A percentile compares a stretch with the other conserved stretches of the same genome.
phyloP scores from a whole-genome alignment of 2,888 invertebrate species.

The Drosophila neonasuta region DNA sequence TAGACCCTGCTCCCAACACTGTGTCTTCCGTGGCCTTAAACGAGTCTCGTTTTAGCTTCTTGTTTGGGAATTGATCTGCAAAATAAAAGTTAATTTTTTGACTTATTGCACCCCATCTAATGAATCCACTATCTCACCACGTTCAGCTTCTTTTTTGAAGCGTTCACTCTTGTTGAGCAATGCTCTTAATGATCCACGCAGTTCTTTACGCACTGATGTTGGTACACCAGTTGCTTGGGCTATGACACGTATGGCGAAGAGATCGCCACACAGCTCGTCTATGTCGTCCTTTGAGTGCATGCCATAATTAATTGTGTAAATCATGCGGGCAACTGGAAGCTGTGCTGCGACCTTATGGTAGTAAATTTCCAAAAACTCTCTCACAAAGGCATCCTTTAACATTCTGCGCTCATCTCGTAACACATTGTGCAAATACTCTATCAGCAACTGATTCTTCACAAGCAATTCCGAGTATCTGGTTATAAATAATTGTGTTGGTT shows the following conservation, averaged over 20 bases:
- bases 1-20: conserved; percentile 31
- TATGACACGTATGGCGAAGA: conserved; percentile 82
- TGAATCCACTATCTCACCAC: conserved; percentile 52
- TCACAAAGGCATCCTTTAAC: conserved; percentile 91
- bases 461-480: conserved; percentile 90
- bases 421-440: conserved; percentile 95
- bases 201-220: conserved; percentile 80
- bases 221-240: conserved; percentile 82
- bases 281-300: conserved; percentile 82
- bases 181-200: conserved; percentile 80
- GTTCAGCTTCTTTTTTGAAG: conserved; percentile 77
- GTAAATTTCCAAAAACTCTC: conserved; percentile 93
- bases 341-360: conserved; percentile 88
- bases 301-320: conserved; percentile 82
- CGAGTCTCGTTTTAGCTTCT: conserved; percentile 67
- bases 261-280: conserved; percentile 82
- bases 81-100: not conserved
- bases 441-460: conserved; percentile 90
- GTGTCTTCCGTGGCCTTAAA: conserved; percentile 46
- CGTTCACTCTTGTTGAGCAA: conserved; percentile 79
- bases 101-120: not conserved
- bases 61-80: conserved; percentile 71
- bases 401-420: conserved; percentile 93
- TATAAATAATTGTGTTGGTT: not conserved
- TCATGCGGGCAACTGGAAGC: conserved; percentile 81